Evolutionary conservation across 2,113 vertebrate species (phyloP).

Genomic region (Carassius auratus): DNA sequence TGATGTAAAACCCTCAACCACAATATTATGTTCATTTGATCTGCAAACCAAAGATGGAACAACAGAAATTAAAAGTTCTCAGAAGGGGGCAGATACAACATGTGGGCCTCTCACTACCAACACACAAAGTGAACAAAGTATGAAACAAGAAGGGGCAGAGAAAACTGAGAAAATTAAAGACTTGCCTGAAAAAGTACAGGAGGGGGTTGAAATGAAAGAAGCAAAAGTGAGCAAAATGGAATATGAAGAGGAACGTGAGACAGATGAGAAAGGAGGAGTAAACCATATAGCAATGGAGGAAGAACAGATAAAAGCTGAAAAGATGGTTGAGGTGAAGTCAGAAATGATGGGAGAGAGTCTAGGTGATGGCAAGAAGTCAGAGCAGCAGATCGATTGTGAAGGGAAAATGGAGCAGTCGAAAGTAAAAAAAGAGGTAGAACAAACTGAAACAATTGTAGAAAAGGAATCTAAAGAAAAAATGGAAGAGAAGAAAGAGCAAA

Average conservation of each 20-base stretch:
- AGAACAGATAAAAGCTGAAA: constrained; percentile 33
- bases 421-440: constrained; percentile 53
- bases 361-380: constrained; percentile 33
- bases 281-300: constrained; percentile 8
- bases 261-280: neutral
- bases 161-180: constrained; percentile 38
- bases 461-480: constrained; percentile 52
- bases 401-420: constrained; percentile 48
- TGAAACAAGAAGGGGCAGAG: constrained; percentile 52
- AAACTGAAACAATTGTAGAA: constrained; percentile 39
- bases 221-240: constrained; percentile 28
- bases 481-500: constrained; percentile 43
- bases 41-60: constrained; percentile 74
- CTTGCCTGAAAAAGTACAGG: constrained; percentile 54
- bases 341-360: constrained; percentile 45
- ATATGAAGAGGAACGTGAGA: constrained; percentile 8
- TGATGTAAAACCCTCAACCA: constrained; percentile 50
- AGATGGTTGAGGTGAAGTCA: constrained; percentile 32
- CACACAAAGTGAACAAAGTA: constrained; percentile 50
- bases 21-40: constrained; percentile 54
- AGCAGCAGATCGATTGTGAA: constrained; percentile 51
- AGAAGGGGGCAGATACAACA: constrained; percentile 48
- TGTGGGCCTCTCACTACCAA: constrained; percentile 64
- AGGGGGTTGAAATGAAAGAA: constrained; percentile 16
- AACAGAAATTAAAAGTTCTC: constrained; percentile 75